Base-by-base conservation (phyloP, 2,888 invertebrate species). In the Tolmerus cingulatus region DNA sequence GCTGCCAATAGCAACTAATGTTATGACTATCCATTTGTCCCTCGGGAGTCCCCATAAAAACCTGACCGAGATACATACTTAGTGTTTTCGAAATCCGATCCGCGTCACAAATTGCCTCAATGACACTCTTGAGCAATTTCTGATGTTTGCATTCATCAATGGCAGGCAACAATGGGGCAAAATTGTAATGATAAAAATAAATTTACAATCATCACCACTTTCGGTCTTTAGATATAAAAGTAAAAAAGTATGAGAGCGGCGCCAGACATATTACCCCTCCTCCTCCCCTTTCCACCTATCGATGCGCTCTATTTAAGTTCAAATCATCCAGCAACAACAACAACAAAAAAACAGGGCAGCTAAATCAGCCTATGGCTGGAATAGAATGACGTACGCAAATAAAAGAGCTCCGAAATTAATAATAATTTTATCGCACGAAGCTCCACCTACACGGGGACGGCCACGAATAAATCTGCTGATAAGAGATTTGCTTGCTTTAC, bases 361-460 rank as follows among this genome's bases (percentile, higher is more conserved):
- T n/a, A 34, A 30, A 81, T 66, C 66, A 66, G 27, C 66, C 66
- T 66, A 66, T 66, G 66, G 66, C 66, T 66, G 66, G 40, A 40
- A 66, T 66, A 14, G 66, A 66, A 66, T 66, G 19, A 23, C 8
- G 1, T 23, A 66, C 66, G 23, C 27, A 66, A 66, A 66, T 66
- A 66, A 66, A 55, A 66, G 9, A 66, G 23, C 66, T 66, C 12
- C 66, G 37, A 76, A 76, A 76, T 76, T 76, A 76, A 76, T 76
- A 76, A 76, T 57, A 82, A 82, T 57, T 57, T 82, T 82, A 82
- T 82, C 57, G 19, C 30, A 66, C 2, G 19, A 51, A 82, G 51
- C 82, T 82, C 82, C 82, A 82, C 82, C 82, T 82, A 82, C 82
- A 57, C 16, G 57, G 66, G 66, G 66, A 46, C 30, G 51, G 23